Conservation (phyloP, 2,888 invertebrate species). For the Drosophila putrida region DNA sequence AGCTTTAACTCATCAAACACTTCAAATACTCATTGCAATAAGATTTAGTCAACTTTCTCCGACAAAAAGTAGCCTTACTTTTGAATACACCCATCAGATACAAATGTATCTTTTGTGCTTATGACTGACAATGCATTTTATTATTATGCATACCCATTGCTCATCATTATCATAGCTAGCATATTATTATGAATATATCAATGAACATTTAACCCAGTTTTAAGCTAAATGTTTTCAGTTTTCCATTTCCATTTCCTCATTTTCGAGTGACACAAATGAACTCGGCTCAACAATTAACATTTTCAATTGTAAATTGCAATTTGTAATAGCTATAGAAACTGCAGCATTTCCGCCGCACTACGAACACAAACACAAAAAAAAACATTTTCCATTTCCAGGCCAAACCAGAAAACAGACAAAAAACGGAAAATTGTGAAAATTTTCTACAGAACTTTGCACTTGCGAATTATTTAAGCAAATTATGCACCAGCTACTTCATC, state of each 20-base stretch:
- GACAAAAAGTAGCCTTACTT: conserved; percentile 2
- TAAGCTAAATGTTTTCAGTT: conserved; percentile 7
- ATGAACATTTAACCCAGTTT: conserved; percentile 67
- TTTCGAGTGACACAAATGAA: conserved; percentile 39
- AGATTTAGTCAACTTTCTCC: conserved; percentile 47
- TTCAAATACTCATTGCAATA: conserved; percentile 36
- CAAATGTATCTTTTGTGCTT: conserved; percentile 11
- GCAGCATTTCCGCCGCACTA: conserved; percentile 44
- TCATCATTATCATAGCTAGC: conserved; percentile 17
- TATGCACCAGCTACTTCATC: conserved; percentile 63
- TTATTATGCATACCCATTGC: conserved; percentile 9
- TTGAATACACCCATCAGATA: conserved; percentile 7
- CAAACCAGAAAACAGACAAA: conserved; percentile 18
- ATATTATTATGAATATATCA: conserved; percentile 44
- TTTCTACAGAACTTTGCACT: conserved; percentile 48
- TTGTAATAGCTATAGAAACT: conserved; percentile 44
- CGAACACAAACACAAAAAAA: conserved; percentile 18
- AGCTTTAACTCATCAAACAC: conserved; percentile 25
- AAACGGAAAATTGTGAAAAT: neutral
- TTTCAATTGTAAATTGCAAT: conserved; percentile 47
- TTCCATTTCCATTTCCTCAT: conserved; percentile 38
- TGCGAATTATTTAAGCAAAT: conserved; percentile 76
- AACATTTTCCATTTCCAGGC: conserved; percentile 37
- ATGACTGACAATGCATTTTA: conserved; percentile 39
- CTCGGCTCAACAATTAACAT: conserved; percentile 52